Evolutionary conservation across 2,113 vertebrate genomes (phyloP), one percentile per base, ranked within the genome.

Genomic region (Rhinolophus ferrumequinum): DNA sequence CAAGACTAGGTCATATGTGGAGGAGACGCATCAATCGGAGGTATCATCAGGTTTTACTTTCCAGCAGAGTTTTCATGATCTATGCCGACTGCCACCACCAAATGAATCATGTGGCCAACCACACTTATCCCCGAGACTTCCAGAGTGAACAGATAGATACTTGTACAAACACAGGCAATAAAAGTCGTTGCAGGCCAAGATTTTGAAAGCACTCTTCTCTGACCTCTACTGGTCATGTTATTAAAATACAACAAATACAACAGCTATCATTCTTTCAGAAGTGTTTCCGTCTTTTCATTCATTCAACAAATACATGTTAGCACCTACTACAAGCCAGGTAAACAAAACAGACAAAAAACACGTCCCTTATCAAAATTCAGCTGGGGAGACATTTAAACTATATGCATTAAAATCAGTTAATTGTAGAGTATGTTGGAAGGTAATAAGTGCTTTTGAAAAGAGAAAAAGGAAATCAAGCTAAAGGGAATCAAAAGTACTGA

Each of bases 201-300:
- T 14, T 22, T 14, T 97, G 97, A 58, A 88, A 79, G 94, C 93
- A 66, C 97, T 93, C 97, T 26, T 77, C 70, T 64, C 0, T 95
- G 98, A 98, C 98, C 98, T 98, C 98, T 99, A 97, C 98, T 96
- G 98, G 97, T 72, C 47, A 80, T 5, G 6, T 11, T 4, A 11
- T 50, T 14, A 92, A 98, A 98, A 44, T 69, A 89, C 97, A 95
- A 86, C 77, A 47, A 98, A 44, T 69, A 89, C 97, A 95, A 86
- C 77, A 47, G 30, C 72, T 60, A 35, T 26, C 16, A 33, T 47
- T 47, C 30, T 28, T 93, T 69, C 28, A 69, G 24, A 64, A 66
- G 38, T 13, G 33, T 35, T 79, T 90, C 38, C 7, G 3, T 16
- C 41, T 18, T 90, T 97, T 95, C 95, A 96, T 73, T 62, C 62